phyloP scores from a whole-genome alignment of 2,113 vertebrate species.

The Colinus virginianus region DNA sequence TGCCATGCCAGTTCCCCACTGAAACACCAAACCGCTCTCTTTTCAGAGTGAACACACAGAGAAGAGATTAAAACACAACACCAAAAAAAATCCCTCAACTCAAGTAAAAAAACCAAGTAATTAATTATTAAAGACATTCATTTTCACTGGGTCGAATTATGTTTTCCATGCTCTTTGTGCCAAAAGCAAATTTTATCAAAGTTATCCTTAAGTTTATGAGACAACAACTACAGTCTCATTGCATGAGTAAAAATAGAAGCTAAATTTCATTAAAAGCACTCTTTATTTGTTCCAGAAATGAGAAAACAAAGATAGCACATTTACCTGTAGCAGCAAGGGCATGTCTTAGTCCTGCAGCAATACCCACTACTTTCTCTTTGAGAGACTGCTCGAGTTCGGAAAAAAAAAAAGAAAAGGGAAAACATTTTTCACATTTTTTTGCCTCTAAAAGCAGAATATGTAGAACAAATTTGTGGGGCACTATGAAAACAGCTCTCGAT shows the following conservation, averaged over 20 bases:
- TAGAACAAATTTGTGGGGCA: neutral
- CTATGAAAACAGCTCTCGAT: neutral
- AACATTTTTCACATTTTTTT: neutral
- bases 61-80: slow-evolving; percentile 11
- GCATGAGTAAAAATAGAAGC: neutral
- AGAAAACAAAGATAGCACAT: neutral
- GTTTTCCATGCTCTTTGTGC: neutral
- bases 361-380: slow-evolving; percentile 78
- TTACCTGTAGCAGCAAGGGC: slow-evolving; percentile 88
- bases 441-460: neutral
- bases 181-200: neutral
- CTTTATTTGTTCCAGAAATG: neutral
- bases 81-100: neutral
- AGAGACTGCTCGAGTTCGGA: slow-evolving; percentile 76
- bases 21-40: slow-evolving; percentile 86
- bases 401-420: neutral
- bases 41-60: neutral
- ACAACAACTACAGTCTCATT: neutral
- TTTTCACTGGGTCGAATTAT: neutral
- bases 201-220: neutral
- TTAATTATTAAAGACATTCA: neutral
- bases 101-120: no score
- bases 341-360: slow-evolving; percentile 93
- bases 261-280: neutral
- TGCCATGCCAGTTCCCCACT: slow-evolving; percentile 92